Evolutionary conservation across 2,888 invertebrate species (phyloP).

Genomic region (Morpho achilles): DNA sequence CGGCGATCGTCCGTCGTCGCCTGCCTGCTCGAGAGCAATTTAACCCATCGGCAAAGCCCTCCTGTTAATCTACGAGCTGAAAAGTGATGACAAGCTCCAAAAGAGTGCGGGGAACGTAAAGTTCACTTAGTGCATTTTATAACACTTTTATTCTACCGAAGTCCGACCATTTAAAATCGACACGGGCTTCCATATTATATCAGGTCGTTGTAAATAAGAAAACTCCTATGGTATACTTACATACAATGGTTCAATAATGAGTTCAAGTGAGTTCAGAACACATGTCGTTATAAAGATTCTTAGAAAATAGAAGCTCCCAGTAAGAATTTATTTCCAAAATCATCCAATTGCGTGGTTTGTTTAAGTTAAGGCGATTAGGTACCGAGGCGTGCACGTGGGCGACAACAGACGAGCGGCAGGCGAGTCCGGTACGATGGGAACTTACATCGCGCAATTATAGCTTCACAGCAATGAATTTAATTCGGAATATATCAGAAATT

Average conservation of each 20-base stretch:
- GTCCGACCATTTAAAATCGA: background rate
- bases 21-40: slow-evolving; percentile 58
- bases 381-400: slow-evolving; percentile 54
- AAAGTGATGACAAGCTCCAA: slow-evolving; percentile 57
- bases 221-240: slow-evolving; percentile 7
- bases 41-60: slow-evolving; percentile 51
- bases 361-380: slow-evolving; percentile 62
- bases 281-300: slow-evolving; percentile 21
- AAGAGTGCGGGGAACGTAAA: slow-evolving; percentile 24
- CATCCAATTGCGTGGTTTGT: slow-evolving; percentile 61
- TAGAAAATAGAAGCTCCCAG: slow-evolving; percentile 43
- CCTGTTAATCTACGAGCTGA: slow-evolving; percentile 55
- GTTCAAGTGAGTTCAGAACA: slow-evolving; percentile 23
- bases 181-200: background rate
- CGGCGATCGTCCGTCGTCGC: slow-evolving; percentile 57
- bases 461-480: slow-evolving; percentile 40
- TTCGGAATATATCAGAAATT: slow-evolving; percentile 36
- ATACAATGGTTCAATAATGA: slow-evolving; percentile 16
- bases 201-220: background rate
- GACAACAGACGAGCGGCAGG: slow-evolving; percentile 63
- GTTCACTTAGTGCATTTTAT: slow-evolving; percentile 27
- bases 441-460: slow-evolving; percentile 46
- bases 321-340: slow-evolving; percentile 60
- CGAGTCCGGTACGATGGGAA: slow-evolving; percentile 47
- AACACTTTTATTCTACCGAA: slow-evolving; percentile 3